Evolutionary conservation across 1,140 invertebrate species (phyloP), one percentile per base, ranked within the genome.

Genomic region (Drosophila funebris): DNA sequence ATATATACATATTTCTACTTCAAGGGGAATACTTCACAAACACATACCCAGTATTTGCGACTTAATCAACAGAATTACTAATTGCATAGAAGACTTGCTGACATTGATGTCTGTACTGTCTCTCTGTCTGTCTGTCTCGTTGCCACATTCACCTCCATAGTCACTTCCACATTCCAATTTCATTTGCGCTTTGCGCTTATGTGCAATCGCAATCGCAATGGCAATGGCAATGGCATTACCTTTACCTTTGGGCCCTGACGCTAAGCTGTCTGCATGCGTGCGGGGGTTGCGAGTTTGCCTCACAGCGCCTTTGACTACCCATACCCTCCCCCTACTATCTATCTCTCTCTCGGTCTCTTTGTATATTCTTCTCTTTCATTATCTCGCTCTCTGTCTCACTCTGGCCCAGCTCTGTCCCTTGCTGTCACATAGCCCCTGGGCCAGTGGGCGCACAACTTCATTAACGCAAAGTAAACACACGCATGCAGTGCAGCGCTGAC

Each of bases 391-490:
- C 27, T 29, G n/a, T 48, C 9, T 4, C 8, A 4, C 39, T 39
- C 13, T 20, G 7, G 7, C 24, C 4, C 44, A 36, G 9, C n/a
- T 33, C 14, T 13, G 29, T 20, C 64, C 54, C 11, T 36, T 36
- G 46, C 48, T 50, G 64, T 68, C 63, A 67, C 46, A 46, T 9
- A n/a, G 48, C 58, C 22, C 14, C 20, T 4, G 37, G 44, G 53
- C 4, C 48, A 53, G 43, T 68, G 29, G 56, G 64, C 63, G 71
- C 82, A 82, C 78, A 88, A 88, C 83, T 88, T 88, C 83, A 88
- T 88, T 88, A 88, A 88, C 83, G 83, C 83, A 88, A 72, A 83
- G 78, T 83, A 88, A 88, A 88, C 83, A 88, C 83, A 88, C 83
- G 83, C 83, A 88, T 88, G 83, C 83, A 88, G 83, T 73, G n/a